phyloP scores from a whole-genome alignment of 92 coral and sea anemone genomes.

The Chrysogorgia sp. region DNA sequence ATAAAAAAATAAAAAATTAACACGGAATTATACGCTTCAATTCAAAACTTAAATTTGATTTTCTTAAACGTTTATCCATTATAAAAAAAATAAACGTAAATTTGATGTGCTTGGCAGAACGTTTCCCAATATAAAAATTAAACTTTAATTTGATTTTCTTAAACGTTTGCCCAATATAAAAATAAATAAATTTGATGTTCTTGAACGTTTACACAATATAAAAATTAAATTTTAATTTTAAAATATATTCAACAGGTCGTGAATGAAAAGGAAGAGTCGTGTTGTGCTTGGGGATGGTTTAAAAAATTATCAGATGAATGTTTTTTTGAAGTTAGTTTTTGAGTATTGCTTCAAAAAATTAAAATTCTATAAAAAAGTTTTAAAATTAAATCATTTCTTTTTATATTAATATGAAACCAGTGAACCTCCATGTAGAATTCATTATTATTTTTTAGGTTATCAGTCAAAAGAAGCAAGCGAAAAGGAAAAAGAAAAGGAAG shows the following conservation, averaged over 20 bases:
- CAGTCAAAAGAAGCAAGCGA: conserved; percentile 72
- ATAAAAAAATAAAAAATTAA: too few relatives aligned
- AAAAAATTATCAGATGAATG: conserved; percentile 36
- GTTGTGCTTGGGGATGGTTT: conserved; percentile 29
- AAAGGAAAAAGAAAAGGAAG: conserved; percentile 71
- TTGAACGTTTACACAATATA: not conserved
- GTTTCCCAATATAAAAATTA: too few relatives aligned
- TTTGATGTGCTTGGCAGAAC: too few relatives aligned
- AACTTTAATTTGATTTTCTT: too few relatives aligned
- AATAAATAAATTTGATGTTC: not conserved
- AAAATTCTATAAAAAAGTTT: too few relatives aligned
- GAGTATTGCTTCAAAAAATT: not conserved
- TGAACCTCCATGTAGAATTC: too few relatives aligned
- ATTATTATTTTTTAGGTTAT: conserved; percentile 47
- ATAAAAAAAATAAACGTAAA: not conserved
- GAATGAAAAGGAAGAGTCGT: conserved; percentile 32
- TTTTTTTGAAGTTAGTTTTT: conserved; percentile 36
- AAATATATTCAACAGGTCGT: conserved; percentile 30
- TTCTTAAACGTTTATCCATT: too few relatives aligned
- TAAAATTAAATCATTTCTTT: too few relatives aligned
- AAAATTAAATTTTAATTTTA: conserved; percentile 1
- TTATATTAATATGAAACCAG: not conserved
- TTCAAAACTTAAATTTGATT: too few relatives aligned
- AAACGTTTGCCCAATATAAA: not conserved
- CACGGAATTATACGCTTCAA: too few relatives aligned